A percentile compares a stretch with the other conserved stretches of the same genome.
Conservation (phyloP, 2,888 invertebrate genomes). For the Beris chalybata region DNA sequence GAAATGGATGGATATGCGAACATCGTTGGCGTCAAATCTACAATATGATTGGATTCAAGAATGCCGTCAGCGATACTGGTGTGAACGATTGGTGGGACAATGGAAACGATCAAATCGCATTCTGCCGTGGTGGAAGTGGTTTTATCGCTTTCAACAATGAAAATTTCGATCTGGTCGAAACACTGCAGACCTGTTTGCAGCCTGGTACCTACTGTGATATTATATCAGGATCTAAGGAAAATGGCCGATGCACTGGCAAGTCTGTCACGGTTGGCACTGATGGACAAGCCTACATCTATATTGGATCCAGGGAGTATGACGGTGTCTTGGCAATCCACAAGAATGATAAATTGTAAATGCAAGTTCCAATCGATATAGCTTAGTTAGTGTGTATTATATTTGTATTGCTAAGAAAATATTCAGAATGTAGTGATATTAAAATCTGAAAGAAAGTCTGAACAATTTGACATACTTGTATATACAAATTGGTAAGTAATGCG, state of each 20-base stretch:
- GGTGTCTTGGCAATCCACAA: slow-evolving; percentile 72
- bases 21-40: slow-evolving; percentile 52
- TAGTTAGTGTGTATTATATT: too few relatives aligned
- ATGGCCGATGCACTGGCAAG: slow-evolving; percentile 65
- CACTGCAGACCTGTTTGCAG: slow-evolving; percentile 68
- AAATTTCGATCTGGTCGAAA: slow-evolving; percentile 59
- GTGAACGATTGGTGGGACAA: slow-evolving; percentile 77
- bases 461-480: too few relatives aligned
- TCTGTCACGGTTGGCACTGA: slow-evolving; percentile 62
- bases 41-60: slow-evolving; percentile 78
- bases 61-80: slow-evolving; percentile 58
- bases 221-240: slow-evolving; percentile 64
- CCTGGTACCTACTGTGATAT: slow-evolving; percentile 83
- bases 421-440: too few relatives aligned
- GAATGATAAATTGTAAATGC: slow-evolving; percentile 48
- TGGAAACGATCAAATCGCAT: slow-evolving; percentile 79
- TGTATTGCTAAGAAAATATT: too few relatives aligned
- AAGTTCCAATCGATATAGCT: too few relatives aligned
- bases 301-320: slow-evolving; percentile 62
- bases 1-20: slow-evolving; percentile 80
- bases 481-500: too few relatives aligned
- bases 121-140: slow-evolving; percentile 69
- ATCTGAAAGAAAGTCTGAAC: too few relatives aligned
- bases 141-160: too few relatives aligned
- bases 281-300: slow-evolving; percentile 62